A percentile compares a stretch with the other conserved stretches of the same genome.
Conservation (phyloP, 2,113 vertebrate genomes). For the Hyaena hyaena region DNA sequence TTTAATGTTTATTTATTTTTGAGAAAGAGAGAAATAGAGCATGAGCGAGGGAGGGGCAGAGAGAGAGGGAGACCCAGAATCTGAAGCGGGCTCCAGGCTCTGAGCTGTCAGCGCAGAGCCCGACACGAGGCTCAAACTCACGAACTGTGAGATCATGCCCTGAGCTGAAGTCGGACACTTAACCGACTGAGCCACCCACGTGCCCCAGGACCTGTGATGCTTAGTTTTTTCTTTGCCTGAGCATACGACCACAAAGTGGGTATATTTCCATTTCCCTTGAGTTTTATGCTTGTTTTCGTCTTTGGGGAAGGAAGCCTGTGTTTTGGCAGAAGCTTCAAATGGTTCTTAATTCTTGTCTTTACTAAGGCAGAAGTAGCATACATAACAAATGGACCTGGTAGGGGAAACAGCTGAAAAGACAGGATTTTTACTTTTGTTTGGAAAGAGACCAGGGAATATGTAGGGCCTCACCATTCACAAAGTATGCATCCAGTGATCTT, state of each 20-base stretch:
- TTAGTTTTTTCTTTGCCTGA: conserved; percentile 36
- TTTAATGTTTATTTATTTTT: too few relatives aligned
- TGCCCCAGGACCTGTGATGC: neutral
- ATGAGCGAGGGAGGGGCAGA: too few relatives aligned
- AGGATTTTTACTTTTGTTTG: conserved; percentile 23
- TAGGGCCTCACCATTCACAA: neutral
- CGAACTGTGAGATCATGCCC: too few relatives aligned
- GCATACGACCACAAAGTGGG: neutral
- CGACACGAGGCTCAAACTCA: too few relatives aligned
- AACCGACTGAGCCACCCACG: too few relatives aligned
- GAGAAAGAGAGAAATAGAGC: too few relatives aligned
- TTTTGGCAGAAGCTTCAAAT: conserved; percentile 32
- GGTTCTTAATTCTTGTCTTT: conserved; percentile 18
- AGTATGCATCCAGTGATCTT: neutral
- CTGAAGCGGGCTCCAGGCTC: too few relatives aligned
- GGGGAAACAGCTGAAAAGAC: neutral
- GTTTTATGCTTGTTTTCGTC: neutral
- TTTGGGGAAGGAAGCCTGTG: conserved; percentile 25
- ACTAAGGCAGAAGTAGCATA: neutral
- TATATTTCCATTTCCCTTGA: neutral
- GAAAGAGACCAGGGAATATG: neutral
- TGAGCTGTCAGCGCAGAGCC: too few relatives aligned
- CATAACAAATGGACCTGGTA: neutral
- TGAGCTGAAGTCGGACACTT: too few relatives aligned
- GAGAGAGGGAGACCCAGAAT: too few relatives aligned